These are phyloP conservation scores for Poeciliopsis turneri DNA, from an alignment of 2,797 vertebrate species.

Conservation along the genomic window DNA sequence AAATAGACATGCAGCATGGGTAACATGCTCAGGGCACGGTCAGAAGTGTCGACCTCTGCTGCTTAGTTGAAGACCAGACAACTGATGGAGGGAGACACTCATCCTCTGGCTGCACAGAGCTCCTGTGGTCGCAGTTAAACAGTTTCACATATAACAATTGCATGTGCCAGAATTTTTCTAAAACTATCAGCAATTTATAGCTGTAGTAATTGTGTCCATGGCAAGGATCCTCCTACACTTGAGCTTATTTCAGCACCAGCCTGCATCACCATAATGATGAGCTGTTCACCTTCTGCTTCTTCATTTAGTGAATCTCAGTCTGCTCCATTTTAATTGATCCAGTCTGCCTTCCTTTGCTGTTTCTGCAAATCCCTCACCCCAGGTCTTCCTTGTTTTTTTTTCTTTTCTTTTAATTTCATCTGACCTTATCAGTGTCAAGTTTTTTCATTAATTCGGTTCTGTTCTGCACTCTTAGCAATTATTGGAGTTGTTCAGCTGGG, in stretches of 20 bases:
- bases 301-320: neutral
- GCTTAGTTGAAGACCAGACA: constrained; percentile 49
- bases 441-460: neutral
- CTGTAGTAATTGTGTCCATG: neutral
- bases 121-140: constrained; percentile 11
- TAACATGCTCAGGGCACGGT: constrained; percentile 57
- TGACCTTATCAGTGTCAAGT: neutral
- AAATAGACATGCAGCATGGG: constrained; percentile 20
- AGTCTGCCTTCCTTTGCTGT: neutral
- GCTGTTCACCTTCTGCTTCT: neutral
- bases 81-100: constrained; percentile 61
- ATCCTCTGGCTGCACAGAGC: constrained; percentile 48
- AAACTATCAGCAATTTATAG: neutral
- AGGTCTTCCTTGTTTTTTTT: neutral
- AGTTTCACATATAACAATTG: constrained; percentile 4
- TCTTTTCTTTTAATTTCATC: neutral
- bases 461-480: neutral
- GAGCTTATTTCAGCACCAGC: neutral
- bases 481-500: neutral
- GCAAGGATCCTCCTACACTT: neutral
- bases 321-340: neutral
- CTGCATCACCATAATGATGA: neutral
- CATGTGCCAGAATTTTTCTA: neutral
- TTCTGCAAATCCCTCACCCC: neutral
- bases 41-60: constrained; percentile 63